Evolutionary conservation across 2,113 vertebrate species (phyloP), one percentile per base, ranked within the genome.

Genomic region (Herpailurus yagouaroundi): DNA sequence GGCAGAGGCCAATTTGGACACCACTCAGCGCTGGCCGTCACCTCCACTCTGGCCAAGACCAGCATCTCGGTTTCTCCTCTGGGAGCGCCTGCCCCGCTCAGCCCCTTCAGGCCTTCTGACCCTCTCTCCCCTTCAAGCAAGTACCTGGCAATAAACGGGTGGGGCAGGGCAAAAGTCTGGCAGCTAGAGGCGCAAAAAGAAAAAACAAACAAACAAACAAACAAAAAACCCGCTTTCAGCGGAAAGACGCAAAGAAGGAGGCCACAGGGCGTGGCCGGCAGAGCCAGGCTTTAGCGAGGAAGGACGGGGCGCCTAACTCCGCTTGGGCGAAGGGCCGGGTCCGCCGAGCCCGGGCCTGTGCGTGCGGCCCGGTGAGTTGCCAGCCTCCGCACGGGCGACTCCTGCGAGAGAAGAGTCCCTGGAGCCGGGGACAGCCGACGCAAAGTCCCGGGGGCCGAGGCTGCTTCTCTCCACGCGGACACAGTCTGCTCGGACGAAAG

Each of bases 191-290:
- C 0, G 11, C 11, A 16, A 31, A 19, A 18, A 55, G 66, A 71
- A 4, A 5, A 15, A 25, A 2, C 1, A 66, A 63, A 7, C 1
- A 19, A 23, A 55, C 45, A 71, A 4, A 3, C 4, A 25, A 2
- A 36, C 1, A 66, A 55, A 77, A 95, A 97, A 95, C 92, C 95
- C 95, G 95, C 94, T 82, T 96, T 96, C 29, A 0, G 77, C 84
- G 89, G 66, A 97, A 48, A 66, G 80, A 63, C 55, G 86, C 48
- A 12, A 73, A 71, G 81, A 63, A 7, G 0, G 12, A 90, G 84
- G 88, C 41, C n/a, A 4, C 36, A n/a, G 89, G 71, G 38, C 8
- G 4, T 13, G 79, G 36, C 0, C 41, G 64, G 33, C 63, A 25
- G 29, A 25, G 79, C 21, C 31, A 0, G 9, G 69, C n/a, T 23